Conservation (phyloP, 2,888 invertebrate species). For the Chesias legatella region DNA sequence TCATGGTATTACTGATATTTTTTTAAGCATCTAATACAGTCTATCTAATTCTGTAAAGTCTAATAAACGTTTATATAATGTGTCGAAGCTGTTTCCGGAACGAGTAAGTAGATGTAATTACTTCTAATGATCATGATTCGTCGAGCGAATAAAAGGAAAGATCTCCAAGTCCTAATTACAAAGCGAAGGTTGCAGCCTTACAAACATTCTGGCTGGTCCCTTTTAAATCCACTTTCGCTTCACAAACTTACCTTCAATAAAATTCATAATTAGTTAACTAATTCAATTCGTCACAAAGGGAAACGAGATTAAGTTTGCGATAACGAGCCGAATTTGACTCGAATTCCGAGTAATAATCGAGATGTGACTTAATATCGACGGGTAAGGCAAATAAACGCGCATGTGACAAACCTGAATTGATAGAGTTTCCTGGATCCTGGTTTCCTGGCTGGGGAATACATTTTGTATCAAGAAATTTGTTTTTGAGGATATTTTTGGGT, state of each 20-base stretch:
- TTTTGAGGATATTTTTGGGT: no score
- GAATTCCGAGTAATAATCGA: constrained; percentile 29
- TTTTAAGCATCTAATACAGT: no score
- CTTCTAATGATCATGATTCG: background rate
- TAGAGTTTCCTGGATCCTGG: no score
- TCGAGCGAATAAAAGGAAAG: constrained; percentile 12
- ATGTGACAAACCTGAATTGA: no score
- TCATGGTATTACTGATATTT: no score
- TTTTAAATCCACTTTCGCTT: constrained; percentile 22
- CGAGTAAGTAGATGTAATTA: no score
- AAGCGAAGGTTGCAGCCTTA: constrained; percentile 22
- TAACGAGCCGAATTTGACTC: constrained; percentile 37
- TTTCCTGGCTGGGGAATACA: no score
- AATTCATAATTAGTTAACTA: constrained; percentile 44
- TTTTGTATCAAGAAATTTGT: no score
- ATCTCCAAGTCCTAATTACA: constrained; percentile 16
- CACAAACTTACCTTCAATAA: constrained; percentile 37
- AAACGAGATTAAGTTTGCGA: constrained; percentile 41
- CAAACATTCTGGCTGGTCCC: constrained; percentile 20
- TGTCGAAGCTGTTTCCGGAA: no score
- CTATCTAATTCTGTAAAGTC: no score
- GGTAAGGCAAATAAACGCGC: constrained; percentile 2
- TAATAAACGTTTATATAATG: no score
- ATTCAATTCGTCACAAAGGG: constrained; percentile 47
- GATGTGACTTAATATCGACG: constrained; percentile 21